Base-by-base conservation (phyloP, 2,888 invertebrate genomes). In the Philereme vetulata region DNA sequence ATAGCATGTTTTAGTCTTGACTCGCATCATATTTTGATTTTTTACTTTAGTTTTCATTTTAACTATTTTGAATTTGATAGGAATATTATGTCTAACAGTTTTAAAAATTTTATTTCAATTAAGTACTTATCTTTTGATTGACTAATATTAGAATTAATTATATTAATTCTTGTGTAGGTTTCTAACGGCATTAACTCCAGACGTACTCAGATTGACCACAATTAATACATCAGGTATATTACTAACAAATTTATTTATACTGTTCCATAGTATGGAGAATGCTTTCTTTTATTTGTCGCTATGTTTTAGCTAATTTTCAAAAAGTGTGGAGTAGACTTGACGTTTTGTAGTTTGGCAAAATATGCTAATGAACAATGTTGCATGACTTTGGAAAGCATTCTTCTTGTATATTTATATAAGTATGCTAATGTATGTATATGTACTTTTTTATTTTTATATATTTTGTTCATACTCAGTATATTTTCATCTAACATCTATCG, bases 171-270 rank as follows among this genome's bases (percentile, higher is more conserved):
- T 86, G 85, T 82, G 76, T 92, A 93, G 93, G 92, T 93, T 93
- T 86, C 90, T 93, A 87, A 90, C 92, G 75, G 93, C 93, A 80
- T 84, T 93, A 86, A 93, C 93, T 75, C 93, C 93, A 74, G 93
- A 93, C 77, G 93, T 93, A 75, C 87, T 93, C 80, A 90, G 93
- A 87, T 85, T 93, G 88, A 93, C 93, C 64, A 91, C 93, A 77
- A 92, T 93, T 76, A 92, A 93, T 86, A 88, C 82, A 73, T 85
- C 93, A 93, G 93, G 93, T 93, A 81, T 73, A 74, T 76, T 74
- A 81, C 76, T 81, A 83, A 85, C 80, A 80, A 71, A 71, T 65
- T 63, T 68, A 66, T 70, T 74, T 68, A 58, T 67, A 71, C 70
- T 75, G 62, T 66, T 61, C 66, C 72, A 75, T 88, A 84, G 85